Evolutionary conservation across 2,113 vertebrate genomes (phyloP).

Genomic region (Apteryx owenii): DNA sequence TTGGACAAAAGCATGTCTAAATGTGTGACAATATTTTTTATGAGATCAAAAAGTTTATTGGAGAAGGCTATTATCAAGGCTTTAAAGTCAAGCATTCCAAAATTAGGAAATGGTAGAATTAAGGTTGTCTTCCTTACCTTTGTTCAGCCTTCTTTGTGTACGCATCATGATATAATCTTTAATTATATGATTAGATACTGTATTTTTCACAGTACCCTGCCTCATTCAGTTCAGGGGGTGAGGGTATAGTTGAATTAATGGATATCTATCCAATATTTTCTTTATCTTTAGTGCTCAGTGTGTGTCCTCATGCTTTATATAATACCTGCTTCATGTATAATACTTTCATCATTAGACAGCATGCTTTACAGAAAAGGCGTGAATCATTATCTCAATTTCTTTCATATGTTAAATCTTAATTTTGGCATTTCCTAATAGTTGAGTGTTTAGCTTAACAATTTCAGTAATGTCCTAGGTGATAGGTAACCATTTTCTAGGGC

Average conservation of each 20-base stretch:
- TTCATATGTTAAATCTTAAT: constrained; percentile 21
- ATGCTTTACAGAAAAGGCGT: not conserved
- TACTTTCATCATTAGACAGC: not conserved
- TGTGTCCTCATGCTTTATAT: not conserved
- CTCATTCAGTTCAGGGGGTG: not conserved
- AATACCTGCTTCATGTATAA: not conserved
- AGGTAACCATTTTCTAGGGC: not conserved
- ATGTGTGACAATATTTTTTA: constrained; percentile 3
- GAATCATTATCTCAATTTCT: not conserved
- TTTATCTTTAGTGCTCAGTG: not conserved
- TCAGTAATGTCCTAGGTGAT: not conserved
- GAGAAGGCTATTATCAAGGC: constrained; percentile 31
- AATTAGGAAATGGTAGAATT: constrained; percentile 48
- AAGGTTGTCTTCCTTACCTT: not conserved
- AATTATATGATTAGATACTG: constrained; percentile 48
- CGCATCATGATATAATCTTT: constrained; percentile 55
- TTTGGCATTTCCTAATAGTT: not conserved
- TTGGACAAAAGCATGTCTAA: constrained; percentile 15
- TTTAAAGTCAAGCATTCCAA: constrained; percentile 50
- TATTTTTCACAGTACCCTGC: constrained; percentile 22
- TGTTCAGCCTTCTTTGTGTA: constrained; percentile 36
- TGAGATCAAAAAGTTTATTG: constrained; percentile 38
- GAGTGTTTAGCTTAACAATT: not conserved
- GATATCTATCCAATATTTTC: constrained; percentile 20
- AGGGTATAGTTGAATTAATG: not conserved